Conservation (phyloP, 2,113 vertebrate genomes). For the Paramormyrops kingsleyae region DNA sequence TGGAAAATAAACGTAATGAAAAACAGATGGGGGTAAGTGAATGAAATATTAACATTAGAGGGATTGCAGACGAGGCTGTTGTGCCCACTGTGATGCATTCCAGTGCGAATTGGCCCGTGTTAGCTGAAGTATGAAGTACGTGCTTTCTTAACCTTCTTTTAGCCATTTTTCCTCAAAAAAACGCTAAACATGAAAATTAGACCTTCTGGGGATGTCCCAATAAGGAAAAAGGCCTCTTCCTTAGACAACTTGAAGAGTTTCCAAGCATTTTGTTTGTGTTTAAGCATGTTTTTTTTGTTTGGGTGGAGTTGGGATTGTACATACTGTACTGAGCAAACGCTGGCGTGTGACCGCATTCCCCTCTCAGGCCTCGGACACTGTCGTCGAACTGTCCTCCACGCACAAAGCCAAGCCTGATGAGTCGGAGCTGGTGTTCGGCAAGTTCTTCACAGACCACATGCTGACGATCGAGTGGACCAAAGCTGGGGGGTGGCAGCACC, state of each 20-base stretch:
- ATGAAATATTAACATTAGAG: neutral
- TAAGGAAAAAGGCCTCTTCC: neutral
- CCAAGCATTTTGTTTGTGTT: neutral
- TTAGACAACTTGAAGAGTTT: neutral
- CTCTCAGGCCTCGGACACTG: conserved; percentile 66
- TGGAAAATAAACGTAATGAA: neutral
- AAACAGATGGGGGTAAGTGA: neutral
- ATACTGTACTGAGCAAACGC: neutral
- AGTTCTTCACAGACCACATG: conserved; percentile 87
- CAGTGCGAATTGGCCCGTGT: neutral
- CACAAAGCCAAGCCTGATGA: conserved; percentile 70
- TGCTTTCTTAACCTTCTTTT: neutral
- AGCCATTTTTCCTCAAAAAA: neutral
- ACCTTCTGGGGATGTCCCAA: neutral
- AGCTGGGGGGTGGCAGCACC: conserved; percentile 72
- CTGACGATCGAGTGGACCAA: conserved; percentile 73
- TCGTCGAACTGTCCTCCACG: conserved; percentile 51
- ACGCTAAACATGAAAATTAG: neutral
- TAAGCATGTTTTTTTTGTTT: neutral
- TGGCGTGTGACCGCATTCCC: neutral
- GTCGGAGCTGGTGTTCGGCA: conserved; percentile 64
- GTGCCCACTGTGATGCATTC: neutral
- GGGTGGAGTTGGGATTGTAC: neutral
- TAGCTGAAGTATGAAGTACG: neutral
- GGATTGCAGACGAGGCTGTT: neutral